Conservation (phyloP, 2,888 invertebrate genomes). For the Melieria crassipennis region DNA sequence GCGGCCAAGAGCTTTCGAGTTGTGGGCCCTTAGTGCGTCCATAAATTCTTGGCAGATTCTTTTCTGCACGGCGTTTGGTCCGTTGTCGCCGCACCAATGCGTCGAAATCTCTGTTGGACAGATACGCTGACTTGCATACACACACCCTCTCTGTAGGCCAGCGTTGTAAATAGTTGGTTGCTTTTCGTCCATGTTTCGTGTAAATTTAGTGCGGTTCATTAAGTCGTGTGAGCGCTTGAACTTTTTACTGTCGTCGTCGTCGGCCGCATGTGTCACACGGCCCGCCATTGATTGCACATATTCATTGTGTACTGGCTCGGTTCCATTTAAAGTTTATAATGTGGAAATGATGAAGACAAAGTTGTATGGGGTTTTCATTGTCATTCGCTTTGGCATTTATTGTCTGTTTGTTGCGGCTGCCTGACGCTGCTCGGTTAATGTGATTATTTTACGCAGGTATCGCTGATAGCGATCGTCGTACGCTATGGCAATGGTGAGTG, state of each 20-base stretch:
- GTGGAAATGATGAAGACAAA: neutral
- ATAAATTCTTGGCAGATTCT: conserved; percentile 19
- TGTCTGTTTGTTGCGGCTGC: no score
- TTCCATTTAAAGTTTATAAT: conserved; percentile 7
- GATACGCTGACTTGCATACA: neutral
- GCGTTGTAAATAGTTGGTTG: conserved; percentile 16
- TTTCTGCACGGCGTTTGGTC: conserved; percentile 15
- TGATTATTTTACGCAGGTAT: no score
- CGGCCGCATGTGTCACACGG: neutral
- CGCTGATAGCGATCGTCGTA: no score
- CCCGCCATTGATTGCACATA: neutral
- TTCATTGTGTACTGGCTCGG: neutral
- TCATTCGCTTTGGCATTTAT: no score
- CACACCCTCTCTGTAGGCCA: neutral
- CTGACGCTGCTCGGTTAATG: no score
- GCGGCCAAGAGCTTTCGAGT: no score
- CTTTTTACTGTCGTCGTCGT: conserved; percentile 20
- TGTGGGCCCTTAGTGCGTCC: conserved; percentile 17
- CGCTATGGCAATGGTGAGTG: no score
- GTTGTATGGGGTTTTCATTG: no score
- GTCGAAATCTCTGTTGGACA: neutral
- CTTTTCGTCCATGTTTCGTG: conserved; percentile 1
- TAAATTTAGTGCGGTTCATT: conserved; percentile 28
- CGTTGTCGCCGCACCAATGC: conserved; percentile 1
- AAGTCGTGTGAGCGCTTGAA: conserved; percentile 22